Evolutionary conservation across 2,797 vertebrate genomes (phyloP).

Genomic region (Cygnus olor): DNA sequence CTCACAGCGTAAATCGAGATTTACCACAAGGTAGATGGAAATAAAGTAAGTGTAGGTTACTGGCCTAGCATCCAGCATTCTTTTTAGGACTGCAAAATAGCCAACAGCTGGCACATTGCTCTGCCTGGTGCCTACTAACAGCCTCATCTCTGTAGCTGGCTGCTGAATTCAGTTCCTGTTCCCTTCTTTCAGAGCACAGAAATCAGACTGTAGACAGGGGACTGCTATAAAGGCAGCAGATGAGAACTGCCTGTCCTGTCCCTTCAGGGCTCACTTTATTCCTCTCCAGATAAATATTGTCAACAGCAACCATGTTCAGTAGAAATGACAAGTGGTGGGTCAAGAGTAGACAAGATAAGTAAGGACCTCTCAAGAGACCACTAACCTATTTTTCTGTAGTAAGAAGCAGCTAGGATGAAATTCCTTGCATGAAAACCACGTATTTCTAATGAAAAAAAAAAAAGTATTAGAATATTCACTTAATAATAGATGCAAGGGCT

Average conservation of each 20-base stretch:
- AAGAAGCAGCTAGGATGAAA: not conserved
- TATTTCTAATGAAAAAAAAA: not conserved
- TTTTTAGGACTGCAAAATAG: not conserved
- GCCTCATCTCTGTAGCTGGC: not conserved
- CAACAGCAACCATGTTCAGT: not conserved
- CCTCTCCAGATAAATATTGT: not conserved
- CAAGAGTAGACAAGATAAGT: conserved; percentile 11
- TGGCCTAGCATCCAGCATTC: not conserved
- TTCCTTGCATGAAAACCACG: not conserved
- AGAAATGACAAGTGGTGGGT: not conserved
- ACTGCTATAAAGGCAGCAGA: not conserved
- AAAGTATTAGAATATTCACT: not conserved
- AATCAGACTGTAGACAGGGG: not conserved
- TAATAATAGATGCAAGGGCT: not conserved
- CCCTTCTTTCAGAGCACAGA: not conserved
- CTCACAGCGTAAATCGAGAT: not conserved
- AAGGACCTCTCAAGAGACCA: conserved; percentile 32
- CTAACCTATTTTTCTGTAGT: conserved; percentile 15
- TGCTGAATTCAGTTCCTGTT: not conserved
- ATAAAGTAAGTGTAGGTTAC: not conserved
- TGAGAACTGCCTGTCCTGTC: not conserved
- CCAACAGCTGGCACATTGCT: not conserved
- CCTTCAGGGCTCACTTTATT: conserved; percentile 22
- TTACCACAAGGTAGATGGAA: not conserved
- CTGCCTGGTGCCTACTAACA: not conserved